phyloP scores from a whole-genome alignment of 1,140 invertebrate species.

The Eupristina koningsbergeri region DNA sequence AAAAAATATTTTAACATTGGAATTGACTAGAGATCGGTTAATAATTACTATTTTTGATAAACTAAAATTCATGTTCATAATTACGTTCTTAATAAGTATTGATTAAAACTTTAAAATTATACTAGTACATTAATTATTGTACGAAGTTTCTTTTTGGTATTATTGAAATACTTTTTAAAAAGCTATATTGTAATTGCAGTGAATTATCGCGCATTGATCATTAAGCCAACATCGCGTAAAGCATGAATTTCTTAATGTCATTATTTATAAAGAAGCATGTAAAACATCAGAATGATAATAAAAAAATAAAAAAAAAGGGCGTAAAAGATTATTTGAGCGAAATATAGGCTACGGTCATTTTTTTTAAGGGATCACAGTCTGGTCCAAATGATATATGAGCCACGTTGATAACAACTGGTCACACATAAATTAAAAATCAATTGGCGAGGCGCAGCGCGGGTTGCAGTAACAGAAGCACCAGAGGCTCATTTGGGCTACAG shows the following conservation, averaged over 20 bases:
- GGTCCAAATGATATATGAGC: background rate
- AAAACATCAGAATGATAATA: background rate
- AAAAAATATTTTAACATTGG: background rate
- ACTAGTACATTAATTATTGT: too few species aligned
- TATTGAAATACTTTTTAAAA: too few species aligned
- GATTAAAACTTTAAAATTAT: too few species aligned
- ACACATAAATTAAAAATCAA: constrained; percentile 41
- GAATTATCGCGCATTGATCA: too few species aligned
- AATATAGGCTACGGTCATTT: background rate
- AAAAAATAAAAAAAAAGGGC: background rate
- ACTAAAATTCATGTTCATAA: too few species aligned
- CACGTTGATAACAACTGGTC: constrained; percentile 16
- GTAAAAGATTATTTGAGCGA: background rate
- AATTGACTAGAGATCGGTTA: background rate
- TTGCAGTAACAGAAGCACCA: background rate
- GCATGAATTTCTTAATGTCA: too few species aligned
- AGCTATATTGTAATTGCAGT: too few species aligned
- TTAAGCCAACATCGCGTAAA: too few species aligned
- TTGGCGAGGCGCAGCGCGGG: background rate
- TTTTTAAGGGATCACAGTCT: background rate
- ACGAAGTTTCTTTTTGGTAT: too few species aligned
- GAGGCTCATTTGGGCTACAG: background rate
- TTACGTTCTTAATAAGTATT: too few species aligned
- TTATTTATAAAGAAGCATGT: too few species aligned
- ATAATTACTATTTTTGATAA: background rate